These are phyloP conservation scores for Brachionus plicatilis DNA, from an alignment of 1,140 invertebrate genomes.

Conservation along the genomic window DNA sequence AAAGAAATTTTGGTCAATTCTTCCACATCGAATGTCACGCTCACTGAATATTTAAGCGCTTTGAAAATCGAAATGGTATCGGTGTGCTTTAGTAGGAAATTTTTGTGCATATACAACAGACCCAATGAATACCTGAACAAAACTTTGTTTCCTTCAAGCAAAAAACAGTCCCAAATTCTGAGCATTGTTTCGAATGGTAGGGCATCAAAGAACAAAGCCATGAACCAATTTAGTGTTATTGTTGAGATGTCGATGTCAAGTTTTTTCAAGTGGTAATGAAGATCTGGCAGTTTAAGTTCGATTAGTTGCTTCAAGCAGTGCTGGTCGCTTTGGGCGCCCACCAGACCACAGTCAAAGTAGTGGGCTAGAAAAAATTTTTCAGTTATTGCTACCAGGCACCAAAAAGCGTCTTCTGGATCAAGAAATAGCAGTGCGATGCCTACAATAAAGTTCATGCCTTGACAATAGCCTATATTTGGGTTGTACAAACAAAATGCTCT, in stretches of 20 bases:
- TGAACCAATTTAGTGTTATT: slow-evolving; percentile 60
- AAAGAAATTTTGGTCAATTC: slow-evolving; percentile 58
- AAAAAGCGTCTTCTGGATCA: slow-evolving; percentile 59
- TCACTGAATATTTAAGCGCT: slow-evolving; percentile 58
- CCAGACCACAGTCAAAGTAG: slow-evolving; percentile 59
- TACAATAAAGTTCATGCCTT: slow-evolving; percentile 61
- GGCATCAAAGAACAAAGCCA: slow-evolving; percentile 60
- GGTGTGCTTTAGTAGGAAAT: slow-evolving; percentile 53
- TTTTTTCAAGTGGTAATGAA: slow-evolving; percentile 55
- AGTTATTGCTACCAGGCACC: slow-evolving; percentile 59
- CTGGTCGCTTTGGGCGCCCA: slow-evolving; percentile 60
- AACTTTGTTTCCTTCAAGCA: slow-evolving; percentile 55
- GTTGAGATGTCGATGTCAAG: slow-evolving; percentile 60
- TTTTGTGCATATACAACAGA: slow-evolving; percentile 54
- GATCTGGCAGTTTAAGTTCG: slow-evolving; percentile 53
- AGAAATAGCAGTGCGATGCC: slow-evolving; percentile 59
- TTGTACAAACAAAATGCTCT: slow-evolving; percentile 59
- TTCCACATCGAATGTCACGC: slow-evolving; percentile 58
- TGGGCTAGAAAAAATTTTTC: slow-evolving; percentile 57
- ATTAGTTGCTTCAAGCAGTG: slow-evolving; percentile 58
- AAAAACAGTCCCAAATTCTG: slow-evolving; percentile 57
- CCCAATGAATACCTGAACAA: slow-evolving; percentile 54
- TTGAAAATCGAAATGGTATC: slow-evolving; percentile 59
- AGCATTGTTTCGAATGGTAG: slow-evolving; percentile 58
- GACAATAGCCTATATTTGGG: slow-evolving; percentile 58